These are phyloP conservation scores for Apogon hyalosoma DNA, from an alignment of 2,797 vertebrate species.

Conservation along the genomic window DNA sequence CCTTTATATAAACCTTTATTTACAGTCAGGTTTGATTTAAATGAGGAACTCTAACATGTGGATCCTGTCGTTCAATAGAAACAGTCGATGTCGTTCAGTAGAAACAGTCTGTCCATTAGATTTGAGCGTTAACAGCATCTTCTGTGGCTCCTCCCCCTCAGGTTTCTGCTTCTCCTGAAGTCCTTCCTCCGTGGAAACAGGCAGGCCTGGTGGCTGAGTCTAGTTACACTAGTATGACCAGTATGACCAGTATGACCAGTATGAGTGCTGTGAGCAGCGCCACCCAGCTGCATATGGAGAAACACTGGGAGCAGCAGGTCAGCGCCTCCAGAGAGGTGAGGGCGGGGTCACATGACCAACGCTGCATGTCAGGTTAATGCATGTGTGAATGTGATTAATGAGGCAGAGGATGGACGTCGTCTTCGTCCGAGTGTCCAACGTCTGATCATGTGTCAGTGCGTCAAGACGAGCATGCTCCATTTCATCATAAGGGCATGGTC, in stretches of 20 bases:
- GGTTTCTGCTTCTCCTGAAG: slow-evolving; percentile 80
- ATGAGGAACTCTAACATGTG: no score
- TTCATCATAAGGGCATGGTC: slow-evolving; percentile 60
- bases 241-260: slow-evolving; percentile 76
- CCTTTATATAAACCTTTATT: no score
- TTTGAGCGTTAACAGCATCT: neutral
- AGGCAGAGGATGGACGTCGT: no score
- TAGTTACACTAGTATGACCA: slow-evolving; percentile 83
- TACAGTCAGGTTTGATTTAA: no score
- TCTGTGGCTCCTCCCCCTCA: slow-evolving; percentile 33
- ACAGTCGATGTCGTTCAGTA: no score
- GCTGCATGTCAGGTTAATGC: neutral
- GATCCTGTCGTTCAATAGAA: no score
- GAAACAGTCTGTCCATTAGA: neutral
- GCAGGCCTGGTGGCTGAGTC: slow-evolving; percentile 86
- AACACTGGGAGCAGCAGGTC: slow-evolving; percentile 76
- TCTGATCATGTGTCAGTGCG: slow-evolving; percentile 25
- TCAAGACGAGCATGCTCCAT: slow-evolving; percentile 60
- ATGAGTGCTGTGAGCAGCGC: slow-evolving; percentile 75
- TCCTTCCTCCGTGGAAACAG: slow-evolving; percentile 95
- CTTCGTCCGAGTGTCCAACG: slow-evolving; percentile 10
- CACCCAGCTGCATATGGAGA: slow-evolving; percentile 82
- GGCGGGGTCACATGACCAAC: no score
- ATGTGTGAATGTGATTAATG: neutral
- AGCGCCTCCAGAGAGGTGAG: slow-evolving; percentile 86